Evolutionary conservation across 2,113 vertebrate genomes (phyloP).

Genomic region (Tragelaphus imberbis): DNA sequence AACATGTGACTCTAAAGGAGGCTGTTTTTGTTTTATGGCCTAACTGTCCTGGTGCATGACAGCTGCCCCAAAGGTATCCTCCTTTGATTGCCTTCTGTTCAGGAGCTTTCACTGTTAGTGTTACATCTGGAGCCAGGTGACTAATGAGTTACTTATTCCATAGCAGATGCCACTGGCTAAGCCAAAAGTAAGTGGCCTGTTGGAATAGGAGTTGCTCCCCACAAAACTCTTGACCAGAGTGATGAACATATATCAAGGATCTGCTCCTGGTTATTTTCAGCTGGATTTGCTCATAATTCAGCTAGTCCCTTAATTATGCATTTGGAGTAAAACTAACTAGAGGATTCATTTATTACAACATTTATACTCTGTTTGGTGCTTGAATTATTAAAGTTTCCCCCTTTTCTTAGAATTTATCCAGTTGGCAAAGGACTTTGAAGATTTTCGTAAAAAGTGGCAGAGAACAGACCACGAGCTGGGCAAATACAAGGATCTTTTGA

Average conservation of each 20-base stretch:
- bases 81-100: slow-evolving; percentile 58
- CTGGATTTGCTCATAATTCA: not conserved
- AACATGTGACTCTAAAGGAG: slow-evolving; percentile 41
- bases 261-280: slow-evolving; percentile 35
- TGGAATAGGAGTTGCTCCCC: slow-evolving; percentile 14
- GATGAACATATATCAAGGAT: not conserved
- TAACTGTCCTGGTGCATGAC: slow-evolving; percentile 54
- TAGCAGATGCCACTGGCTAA: slow-evolving; percentile 53
- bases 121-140: slow-evolving; percentile 66
- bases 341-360: not conserved
- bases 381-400: slow-evolving; percentile 46
- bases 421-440: slow-evolving; percentile 91
- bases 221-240: not conserved
- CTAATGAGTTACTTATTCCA: slow-evolving; percentile 54
- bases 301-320: not conserved
- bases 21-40: slow-evolving; percentile 61
- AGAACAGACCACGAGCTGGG: slow-evolving; percentile 85
- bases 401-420: slow-evolving; percentile 90
- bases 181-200: slow-evolving; percentile 17
- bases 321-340: not conserved
- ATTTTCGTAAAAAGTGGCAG: slow-evolving; percentile 88
- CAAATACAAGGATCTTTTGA: slow-evolving; percentile 87
- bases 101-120: slow-evolving; percentile 35
- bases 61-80: slow-evolving; percentile 61
- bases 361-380: not conserved